Evolutionary conservation across 1,140 invertebrate species (phyloP), one percentile per base, ranked within the genome.

Genomic region (Eriocheir sinensis): DNA sequence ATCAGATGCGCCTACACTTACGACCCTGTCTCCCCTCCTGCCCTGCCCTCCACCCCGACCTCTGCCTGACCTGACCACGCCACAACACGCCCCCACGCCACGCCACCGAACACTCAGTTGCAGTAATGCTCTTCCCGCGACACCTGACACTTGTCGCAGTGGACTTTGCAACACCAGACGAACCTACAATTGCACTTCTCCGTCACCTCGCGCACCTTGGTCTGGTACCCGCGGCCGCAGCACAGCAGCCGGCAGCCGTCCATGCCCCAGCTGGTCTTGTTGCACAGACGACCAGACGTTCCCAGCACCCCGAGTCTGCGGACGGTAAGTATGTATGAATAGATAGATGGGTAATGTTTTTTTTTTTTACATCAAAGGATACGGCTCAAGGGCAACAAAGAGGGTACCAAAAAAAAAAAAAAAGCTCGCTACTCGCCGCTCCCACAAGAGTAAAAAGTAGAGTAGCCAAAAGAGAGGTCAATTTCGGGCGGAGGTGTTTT

Each of bases 151-250:
- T 98, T 97, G 96, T 99, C 98, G 97, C 99, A 99, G 96, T 98
- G 97, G 0, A 99, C 98, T 94, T 98, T 97, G 96, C 99, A 99
- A 97, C 99, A 99, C 99, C 99, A 99, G 60, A 98, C 98, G 96
- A 99, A 99, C 96, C 98, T 98, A 97, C 99, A 99, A 96, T 98
- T 98, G 97, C 99, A 99, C 96, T 99, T 98, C 96, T 99, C 98
- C 95, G 98, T 98, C 92, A 98, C 98, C 95, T 99, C 98, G 88
- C 98, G 97, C 0, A 99, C 97, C 85, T 98, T 97, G 1, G 98
- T 99, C 96, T 99, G 98, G 97, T 99, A 99, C 17, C 99, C 99
- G 90, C 99, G 97, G 9, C 99, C 99, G 96, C 98, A 99, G 97
- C 98, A 99, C 12, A 99, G 97, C n/a, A 98, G 97, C 38, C 98